Base-by-base conservation (phyloP, 2,888 invertebrate species). In the Unio pictorum region DNA sequence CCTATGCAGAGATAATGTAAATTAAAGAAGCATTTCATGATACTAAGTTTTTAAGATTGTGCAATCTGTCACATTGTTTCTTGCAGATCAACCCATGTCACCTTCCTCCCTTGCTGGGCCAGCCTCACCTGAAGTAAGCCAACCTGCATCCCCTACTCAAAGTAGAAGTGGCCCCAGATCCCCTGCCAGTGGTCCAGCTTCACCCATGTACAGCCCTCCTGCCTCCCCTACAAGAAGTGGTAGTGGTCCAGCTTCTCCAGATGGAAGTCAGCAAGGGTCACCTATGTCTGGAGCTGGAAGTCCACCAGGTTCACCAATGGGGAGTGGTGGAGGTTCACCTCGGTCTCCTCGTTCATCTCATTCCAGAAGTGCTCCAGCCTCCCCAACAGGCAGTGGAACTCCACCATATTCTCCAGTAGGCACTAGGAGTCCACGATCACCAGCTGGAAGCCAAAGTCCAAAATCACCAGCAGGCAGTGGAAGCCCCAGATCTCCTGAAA, bases 201-300 rank as follows among this genome's bases (percentile, higher is more conserved):
- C 67, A n/a, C 68, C 61, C 6, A 30, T 34, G 28, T 64, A 28
- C 18, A 61, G 34, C 61, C 57, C 57, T 4, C 75, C 72, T n/a
- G 71, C 68, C 7, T 80, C 79, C 34, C 81, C 78, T 15, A 62
- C 57, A 59, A 63, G 67, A 23, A 58, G 60, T 23, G 72, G 74
- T 15, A 76, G 73, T 63, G 67, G 69, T 8, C 74, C 80, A 57
- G 75, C 69, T 17, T 81, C 81, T 20, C 81, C 81, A 28, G 65
- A 66, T 54, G 69, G 72, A 30, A 80, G 75, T 76, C 69, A 54
- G 20, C 65, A 68, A 18, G 64, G 69, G 1, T 77, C 81, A 20
- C 80, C 80, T 6, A 71, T 68, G 57, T 66, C 71, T 26, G 72
- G 71, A 69, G 72, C 67, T n/a, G 67, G 80, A 55, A 80, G 78